These are phyloP conservation scores for Candidula unifasciata DNA, from an alignment of 2,888 invertebrate species.

Conservation along the genomic window DNA sequence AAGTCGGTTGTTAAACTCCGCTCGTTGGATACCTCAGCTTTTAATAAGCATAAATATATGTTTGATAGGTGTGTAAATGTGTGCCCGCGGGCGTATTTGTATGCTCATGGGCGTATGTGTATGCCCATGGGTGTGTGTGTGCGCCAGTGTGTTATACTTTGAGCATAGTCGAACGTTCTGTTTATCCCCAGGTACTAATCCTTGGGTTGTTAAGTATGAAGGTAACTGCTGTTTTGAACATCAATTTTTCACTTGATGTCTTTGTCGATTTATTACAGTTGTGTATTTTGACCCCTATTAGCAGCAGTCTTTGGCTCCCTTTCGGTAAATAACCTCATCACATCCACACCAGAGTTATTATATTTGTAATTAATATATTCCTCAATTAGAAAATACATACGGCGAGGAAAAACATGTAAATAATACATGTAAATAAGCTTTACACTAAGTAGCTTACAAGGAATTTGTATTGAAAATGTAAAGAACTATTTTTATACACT, in stretches of 20 bases:
- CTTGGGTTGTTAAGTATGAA: constrained; percentile 60
- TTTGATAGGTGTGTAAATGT: too few species aligned
- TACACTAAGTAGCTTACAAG: too few species aligned
- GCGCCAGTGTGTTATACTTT: constrained; percentile 1
- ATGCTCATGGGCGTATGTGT: too few species aligned
- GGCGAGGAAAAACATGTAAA: too few species aligned
- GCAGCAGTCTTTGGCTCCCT: not conserved
- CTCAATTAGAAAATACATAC: not conserved
- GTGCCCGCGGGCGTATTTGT: too few species aligned
- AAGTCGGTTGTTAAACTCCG: not conserved
- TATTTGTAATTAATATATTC: not conserved
- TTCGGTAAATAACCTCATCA: not conserved
- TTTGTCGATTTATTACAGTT: not conserved
- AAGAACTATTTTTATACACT: too few species aligned
- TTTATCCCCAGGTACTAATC: constrained; percentile 55
- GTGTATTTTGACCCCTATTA: not conserved
- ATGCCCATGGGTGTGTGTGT: not conserved
- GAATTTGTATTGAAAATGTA: not conserved
- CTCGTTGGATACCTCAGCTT: too few species aligned
- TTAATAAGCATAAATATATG: too few species aligned
- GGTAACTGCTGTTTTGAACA: constrained; percentile 51
- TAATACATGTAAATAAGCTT: too few species aligned
- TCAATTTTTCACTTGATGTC: not conserved
- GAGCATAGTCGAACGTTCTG: constrained; percentile 27
- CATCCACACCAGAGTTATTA: too few species aligned